These are phyloP conservation scores for Drosophila mayri DNA, from an alignment of 1,140 invertebrate genomes.

Conservation along the genomic window DNA sequence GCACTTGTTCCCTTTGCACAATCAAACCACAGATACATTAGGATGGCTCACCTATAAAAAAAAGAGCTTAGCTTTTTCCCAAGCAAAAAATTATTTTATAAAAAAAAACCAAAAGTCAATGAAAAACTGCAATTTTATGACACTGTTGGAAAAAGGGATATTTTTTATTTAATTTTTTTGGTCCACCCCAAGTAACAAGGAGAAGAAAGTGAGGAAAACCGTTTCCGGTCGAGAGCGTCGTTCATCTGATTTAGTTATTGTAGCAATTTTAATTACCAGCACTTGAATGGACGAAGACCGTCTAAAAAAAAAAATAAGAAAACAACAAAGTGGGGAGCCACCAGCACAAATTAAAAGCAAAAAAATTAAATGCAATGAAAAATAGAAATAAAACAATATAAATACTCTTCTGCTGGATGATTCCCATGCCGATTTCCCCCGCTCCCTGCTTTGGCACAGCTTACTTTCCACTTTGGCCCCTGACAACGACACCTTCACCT, in stretches of 20 bases:
- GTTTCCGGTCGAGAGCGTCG: conserved; percentile 8
- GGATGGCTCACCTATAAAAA: conserved; percentile 1
- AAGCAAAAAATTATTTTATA: too few species aligned
- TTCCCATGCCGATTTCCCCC: conserved; percentile 6
- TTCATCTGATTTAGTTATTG: conserved; percentile 78
- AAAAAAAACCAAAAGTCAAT: too few species aligned
- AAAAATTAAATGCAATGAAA: conserved; percentile 54
- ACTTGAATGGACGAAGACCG: conserved; percentile 48
- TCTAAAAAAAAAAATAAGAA: conserved; percentile 9
- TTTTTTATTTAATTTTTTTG: not conserved
- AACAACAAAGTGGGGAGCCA: conserved; percentile 10
- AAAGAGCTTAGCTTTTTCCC: too few species aligned
- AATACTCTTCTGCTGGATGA: conserved; percentile 48
- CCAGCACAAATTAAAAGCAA: conserved; percentile 17
- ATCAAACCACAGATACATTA: conserved; percentile 16
- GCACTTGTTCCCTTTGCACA: conserved; percentile 61
- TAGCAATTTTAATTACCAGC: conserved; percentile 78
- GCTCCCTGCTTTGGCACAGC: conserved; percentile 1
- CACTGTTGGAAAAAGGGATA: too few species aligned
- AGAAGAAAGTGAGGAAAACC: not conserved
- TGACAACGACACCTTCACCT: conserved; percentile 69
- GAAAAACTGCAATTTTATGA: too few species aligned
- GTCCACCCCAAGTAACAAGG: conserved; percentile 4
- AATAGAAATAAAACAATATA: conserved; percentile 70
- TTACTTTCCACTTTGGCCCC: conserved; percentile 66